Evolutionary conservation across 2,888 invertebrate genomes (phyloP).

Genomic region (Eutolmus rufibarbis): DNA sequence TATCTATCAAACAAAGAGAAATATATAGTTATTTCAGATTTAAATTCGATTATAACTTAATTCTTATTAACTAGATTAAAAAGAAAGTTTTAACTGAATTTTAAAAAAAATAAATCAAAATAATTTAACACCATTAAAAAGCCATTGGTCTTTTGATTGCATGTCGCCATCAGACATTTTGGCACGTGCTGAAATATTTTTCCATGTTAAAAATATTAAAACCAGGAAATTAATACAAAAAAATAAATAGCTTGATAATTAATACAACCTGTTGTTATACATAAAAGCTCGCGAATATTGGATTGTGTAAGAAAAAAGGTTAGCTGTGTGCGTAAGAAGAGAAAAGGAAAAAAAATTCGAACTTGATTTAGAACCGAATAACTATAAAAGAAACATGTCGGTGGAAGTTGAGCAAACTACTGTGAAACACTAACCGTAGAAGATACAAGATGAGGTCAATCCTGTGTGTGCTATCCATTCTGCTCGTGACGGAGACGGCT

Average conservation of each 20-base stretch:
- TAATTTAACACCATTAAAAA: background rate
- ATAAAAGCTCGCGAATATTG: background rate
- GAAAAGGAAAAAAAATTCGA: background rate
- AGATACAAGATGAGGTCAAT: background rate
- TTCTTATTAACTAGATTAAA: no score
- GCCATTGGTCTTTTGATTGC: background rate
- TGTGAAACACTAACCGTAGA: background rate
- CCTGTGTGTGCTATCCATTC: background rate
- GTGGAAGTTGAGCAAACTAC: background rate
- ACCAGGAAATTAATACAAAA: background rate
- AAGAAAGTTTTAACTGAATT: no score
- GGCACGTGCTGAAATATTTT: no score
- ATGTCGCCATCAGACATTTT: background rate
- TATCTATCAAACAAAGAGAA: no score
- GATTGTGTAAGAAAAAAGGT: background rate
- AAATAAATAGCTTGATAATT: background rate
- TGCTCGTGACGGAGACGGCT: background rate
- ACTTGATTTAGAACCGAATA: background rate
- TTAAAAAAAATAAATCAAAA: no score
- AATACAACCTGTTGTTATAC: background rate
- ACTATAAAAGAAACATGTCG: background rate
- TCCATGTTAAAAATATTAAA: background rate
- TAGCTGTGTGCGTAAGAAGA: no score
- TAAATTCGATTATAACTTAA: no score
- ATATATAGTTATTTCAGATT: no score